Base-by-base conservation (phyloP, 2,797 vertebrate species). In the Micropoecilia bifurca region DNA sequence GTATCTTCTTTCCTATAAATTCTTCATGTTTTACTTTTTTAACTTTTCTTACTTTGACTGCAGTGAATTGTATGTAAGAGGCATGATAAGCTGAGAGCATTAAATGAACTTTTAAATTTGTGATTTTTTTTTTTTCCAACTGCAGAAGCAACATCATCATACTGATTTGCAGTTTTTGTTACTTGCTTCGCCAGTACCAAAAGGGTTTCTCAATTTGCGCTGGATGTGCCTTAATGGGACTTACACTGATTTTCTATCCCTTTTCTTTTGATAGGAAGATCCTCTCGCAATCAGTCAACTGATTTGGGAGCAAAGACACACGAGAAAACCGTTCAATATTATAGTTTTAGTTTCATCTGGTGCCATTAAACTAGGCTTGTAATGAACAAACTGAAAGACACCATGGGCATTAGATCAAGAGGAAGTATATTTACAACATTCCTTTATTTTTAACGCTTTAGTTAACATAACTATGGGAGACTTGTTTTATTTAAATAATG, bases 141-240 rank as follows among this genome's bases (percentile, higher is more conserved):
- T 84, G 80, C 85, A 83, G 86, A 92, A 89, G 79, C 84, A 76
- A 88, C 88, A 90, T 89, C 93, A 91, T 95, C 90, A 90, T 93
- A 93, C 93, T 91, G 92, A 95, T 95, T 95, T 94, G 91, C 90
- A 74, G 48, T 91, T 89, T 89, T 87, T 87, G 76, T 90, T 72
- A 71, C 75, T 86, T 91, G 92, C 80, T 90, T 90, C 81, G 85
- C 85, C 90, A 90, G 88, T 85, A 91, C 84, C 90, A 89, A 92
- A 92, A 91, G 83, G 93, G 85, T 95, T 93, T 94, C 92, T 84
- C 85, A 93, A 89, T 92, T 92, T 91, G 92, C 93, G 93, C 93
- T 92, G 94, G 94, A 95, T 92, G 96, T 96, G 96, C 96, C 96
- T 96, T 96, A 94, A 91, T 89, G 92, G 80, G 91, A 95, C 92